These are phyloP conservation scores for Trinectes maculatus DNA, from an alignment of 2,113 vertebrate genomes.

Conservation along the genomic window DNA sequence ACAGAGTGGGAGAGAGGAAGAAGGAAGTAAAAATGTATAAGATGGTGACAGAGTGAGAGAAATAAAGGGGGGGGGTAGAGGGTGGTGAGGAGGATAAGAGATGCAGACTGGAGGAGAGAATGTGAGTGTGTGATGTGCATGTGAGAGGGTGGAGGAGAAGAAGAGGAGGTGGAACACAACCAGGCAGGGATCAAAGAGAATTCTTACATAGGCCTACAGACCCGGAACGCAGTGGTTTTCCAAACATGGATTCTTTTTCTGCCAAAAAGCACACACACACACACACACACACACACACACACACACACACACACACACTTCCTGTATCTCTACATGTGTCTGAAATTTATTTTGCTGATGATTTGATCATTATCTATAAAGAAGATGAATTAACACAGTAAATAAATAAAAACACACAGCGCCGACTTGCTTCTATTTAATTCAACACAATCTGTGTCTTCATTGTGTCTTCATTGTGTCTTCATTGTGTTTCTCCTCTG, in stretches of 20 bases:
- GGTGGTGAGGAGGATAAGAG: constrained; percentile 21
- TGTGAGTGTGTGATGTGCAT: constrained; percentile 33
- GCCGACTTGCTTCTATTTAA: no score
- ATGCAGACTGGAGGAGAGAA: neutral
- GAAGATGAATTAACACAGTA: no score
- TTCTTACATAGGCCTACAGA: constrained; percentile 38
- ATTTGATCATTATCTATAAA: no score
- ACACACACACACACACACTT: neutral
- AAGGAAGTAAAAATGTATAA: constrained; percentile 23
- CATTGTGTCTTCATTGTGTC: no score
- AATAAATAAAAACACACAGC: no score
- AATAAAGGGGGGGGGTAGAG: neutral
- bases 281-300: neutral
- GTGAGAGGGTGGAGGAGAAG: constrained; percentile 3
- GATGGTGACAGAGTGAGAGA: constrained; percentile 29
- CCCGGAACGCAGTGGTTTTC: constrained; percentile 33
- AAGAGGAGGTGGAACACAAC: constrained; percentile 24
- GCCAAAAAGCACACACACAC: constrained; percentile 33
- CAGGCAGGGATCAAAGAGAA: constrained; percentile 56
- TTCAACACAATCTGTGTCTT: no score
- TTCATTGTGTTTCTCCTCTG: no score
- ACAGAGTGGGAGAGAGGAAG: constrained; percentile 18
- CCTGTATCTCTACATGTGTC: no score
- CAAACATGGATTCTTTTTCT: constrained; percentile 23
- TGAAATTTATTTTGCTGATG: no score